Evolutionary conservation across 2,888 invertebrate species (phyloP), one percentile per base, ranked within the genome.

Genomic region (Steinernema scapterisci): DNA sequence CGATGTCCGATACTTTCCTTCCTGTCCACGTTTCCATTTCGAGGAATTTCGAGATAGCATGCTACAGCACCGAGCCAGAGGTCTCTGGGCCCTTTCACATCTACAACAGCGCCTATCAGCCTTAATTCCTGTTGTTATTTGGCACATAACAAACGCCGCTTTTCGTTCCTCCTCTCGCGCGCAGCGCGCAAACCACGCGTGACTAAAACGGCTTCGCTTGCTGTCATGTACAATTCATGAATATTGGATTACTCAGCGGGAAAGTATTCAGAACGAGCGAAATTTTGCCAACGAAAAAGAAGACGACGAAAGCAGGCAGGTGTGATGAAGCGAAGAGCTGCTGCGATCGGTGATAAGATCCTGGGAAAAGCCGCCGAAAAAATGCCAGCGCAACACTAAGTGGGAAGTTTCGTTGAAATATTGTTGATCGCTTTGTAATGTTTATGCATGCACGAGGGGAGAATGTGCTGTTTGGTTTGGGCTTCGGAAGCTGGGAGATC

Each of bases 71-170:
- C n/a, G n/a, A n/a, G n/a, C n/a, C n/a, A n/a, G n/a, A n/a, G n/a
- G n/a, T n/a, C n/a, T n/a, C n/a, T n/a, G n/a, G n/a, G n/a, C n/a
- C 25, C 56, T 81, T 13, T 74, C 78, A 27, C 78, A 78, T 19
- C 72, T 31, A 13, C 81, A 72, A 52, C 70, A 81, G 13, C 48
- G 48, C n/a, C 48, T 48, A 48, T 48, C 48, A 48, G 48, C n/a
- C 6, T 16, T 48, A 48, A 48, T 48, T 27, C 16, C 63, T 27
- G 63, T 63, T 31, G 63, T 63, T 63, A 38, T 63, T 31, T 31
- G 63, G 38, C 38, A 16, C 63, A 54, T 23, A 54, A 63, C 63
- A 63, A 27, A 27, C 63, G 63, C 9, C 63, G 16, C 63, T 63
- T 54, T 54, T 38, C 38, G 38, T 38, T 38, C 38, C 38, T 38